Conservation (phyloP, 2,113 vertebrate species). For the Barbus barbus region DNA sequence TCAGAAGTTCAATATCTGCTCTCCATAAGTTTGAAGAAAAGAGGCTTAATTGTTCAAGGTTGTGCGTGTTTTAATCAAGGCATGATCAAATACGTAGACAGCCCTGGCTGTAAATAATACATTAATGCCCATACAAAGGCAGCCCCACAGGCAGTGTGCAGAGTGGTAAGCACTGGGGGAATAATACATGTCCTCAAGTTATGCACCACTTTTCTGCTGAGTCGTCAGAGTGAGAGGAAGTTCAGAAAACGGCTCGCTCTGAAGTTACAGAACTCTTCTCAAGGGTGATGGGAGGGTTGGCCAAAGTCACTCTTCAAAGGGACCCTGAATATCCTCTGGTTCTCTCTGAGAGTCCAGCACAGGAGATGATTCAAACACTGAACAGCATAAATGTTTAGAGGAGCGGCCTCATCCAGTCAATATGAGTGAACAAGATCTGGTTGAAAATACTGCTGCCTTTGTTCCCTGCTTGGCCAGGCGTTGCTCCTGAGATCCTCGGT, state of each 20-base stretch:
- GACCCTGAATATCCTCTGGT: not conserved
- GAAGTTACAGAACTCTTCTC: conserved; percentile 48
- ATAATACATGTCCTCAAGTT: conserved; percentile 56
- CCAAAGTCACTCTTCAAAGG: conserved; percentile 29
- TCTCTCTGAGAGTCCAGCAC: not conserved
- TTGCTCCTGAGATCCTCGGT: conserved; percentile 13
- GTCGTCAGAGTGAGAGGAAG: conserved; percentile 47
- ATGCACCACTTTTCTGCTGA: conserved; percentile 58
- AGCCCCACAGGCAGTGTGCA: conserved; percentile 59
- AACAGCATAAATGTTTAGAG: conserved; percentile 29
- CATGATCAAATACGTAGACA: conserved; percentile 70
- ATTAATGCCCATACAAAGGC: conserved; percentile 66
- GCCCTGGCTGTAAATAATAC: conserved; percentile 72
- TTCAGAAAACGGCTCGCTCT: conserved; percentile 41
- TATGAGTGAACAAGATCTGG: conserved; percentile 24
- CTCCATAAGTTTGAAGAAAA: conserved; percentile 45
- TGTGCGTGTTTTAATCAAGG: conserved; percentile 68
- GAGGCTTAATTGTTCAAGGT: conserved; percentile 53
- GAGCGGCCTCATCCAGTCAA: conserved; percentile 5
- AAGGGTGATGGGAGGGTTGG: conserved; percentile 27
- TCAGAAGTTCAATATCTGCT: conserved; percentile 63
- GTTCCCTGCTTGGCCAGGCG: conserved; percentile 28
- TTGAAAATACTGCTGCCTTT: conserved; percentile 37
- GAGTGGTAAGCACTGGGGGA: conserved; percentile 58
- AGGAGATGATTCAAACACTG: conserved; percentile 27